phyloP scores from a whole-genome alignment of 2,888 invertebrate species.

The Conops quadrifasciatus region DNA sequence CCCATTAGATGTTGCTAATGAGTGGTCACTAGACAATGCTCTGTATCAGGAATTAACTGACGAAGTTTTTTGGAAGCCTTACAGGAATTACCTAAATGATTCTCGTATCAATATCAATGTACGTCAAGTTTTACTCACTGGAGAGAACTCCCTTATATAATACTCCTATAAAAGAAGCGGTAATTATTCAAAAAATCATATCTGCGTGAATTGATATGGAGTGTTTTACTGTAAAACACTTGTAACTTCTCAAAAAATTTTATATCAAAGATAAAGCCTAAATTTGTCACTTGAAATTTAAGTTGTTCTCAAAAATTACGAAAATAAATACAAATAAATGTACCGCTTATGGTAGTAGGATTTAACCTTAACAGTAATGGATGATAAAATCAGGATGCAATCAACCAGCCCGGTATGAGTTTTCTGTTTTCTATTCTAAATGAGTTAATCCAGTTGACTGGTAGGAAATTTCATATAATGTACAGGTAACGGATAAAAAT shows the following conservation, averaged over 20 bases:
- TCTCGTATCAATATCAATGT: conserved; percentile 95
- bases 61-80: conserved; percentile 68
- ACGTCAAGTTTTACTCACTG: conserved; percentile 78
- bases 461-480: neutral
- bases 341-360: neutral
- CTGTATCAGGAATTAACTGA: conserved; percentile 58
- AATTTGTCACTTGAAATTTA: conserved; percentile 15
- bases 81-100: conserved; percentile 71
- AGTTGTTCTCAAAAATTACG: conserved; percentile 7
- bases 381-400: neutral
- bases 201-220: too few species aligned
- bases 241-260: neutral
- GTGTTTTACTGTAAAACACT: too few species aligned
- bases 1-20: conserved; percentile 30
- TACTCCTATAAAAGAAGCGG: too few species aligned
- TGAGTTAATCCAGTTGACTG: neutral
- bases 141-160: conserved; percentile 5
- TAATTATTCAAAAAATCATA: neutral
- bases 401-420: neutral
- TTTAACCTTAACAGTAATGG: conserved; percentile 8
- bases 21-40: conserved; percentile 44
- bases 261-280: neutral
- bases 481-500: neutral
- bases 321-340: conserved; percentile 6
- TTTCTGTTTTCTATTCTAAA: neutral